Evolutionary conservation across 1,140 invertebrate species (phyloP).

Genomic region (Eciton burchellii): DNA sequence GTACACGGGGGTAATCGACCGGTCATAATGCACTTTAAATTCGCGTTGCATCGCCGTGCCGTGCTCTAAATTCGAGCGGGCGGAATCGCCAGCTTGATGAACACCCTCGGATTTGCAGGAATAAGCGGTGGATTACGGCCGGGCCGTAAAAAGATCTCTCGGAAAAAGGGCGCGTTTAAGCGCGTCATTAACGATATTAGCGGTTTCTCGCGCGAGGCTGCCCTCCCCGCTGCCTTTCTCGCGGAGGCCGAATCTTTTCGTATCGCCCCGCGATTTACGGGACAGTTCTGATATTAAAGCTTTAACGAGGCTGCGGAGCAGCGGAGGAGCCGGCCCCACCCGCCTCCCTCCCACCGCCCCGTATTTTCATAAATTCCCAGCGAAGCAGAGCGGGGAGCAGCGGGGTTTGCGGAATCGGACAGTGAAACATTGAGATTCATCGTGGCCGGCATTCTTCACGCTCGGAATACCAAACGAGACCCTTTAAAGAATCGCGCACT

Average conservation of each 20-base stretch:
- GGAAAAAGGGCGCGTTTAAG: conserved; percentile 55
- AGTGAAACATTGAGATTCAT: conserved; percentile 56
- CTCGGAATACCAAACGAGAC: conserved; percentile 44
- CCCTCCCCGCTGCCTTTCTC: conserved; percentile 20
- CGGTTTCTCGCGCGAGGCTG: conserved; percentile 51
- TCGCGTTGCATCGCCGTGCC: conserved; percentile 22
- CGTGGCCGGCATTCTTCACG: conserved; percentile 30
- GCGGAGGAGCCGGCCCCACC: no score
- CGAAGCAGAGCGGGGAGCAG: conserved; percentile 23
- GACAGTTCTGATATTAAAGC: conserved; percentile 31
- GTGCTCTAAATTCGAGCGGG: conserved; percentile 29
- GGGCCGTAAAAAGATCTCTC: conserved; percentile 47
- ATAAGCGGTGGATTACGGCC: conserved; percentile 53
- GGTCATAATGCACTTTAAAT: conserved; percentile 43
- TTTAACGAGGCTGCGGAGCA: conserved; percentile 26
- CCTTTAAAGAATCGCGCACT: conserved; percentile 26
- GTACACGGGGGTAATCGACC: conserved; percentile 49
- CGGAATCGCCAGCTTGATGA: conserved; percentile 49
- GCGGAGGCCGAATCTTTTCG: conserved; percentile 3
- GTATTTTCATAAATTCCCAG: conserved; percentile 48
- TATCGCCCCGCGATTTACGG: conserved; percentile 42
- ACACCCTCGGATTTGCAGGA: conserved; percentile 56
- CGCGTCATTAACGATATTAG: conserved; percentile 61
- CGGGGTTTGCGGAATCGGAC: conserved; percentile 15
- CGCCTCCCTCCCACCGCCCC: no score